Evolutionary conservation across 1,140 invertebrate species (phyloP).

Genomic region (Drosophila pruinosa): DNA sequence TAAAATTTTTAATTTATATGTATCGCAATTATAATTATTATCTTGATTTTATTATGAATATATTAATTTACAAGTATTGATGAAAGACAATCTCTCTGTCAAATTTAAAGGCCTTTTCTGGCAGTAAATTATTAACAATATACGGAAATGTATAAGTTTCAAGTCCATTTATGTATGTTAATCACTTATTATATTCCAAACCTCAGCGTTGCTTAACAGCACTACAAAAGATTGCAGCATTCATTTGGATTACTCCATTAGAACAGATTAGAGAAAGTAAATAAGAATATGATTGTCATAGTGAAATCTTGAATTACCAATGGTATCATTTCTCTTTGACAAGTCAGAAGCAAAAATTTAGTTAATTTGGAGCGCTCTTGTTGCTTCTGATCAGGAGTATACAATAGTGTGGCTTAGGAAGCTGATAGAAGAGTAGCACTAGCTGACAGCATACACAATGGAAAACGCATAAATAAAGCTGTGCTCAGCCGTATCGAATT

Average conservation of each 20-base stretch:
- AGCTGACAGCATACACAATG: conserved; percentile 16
- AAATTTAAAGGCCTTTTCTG: too few relatives aligned
- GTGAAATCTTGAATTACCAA: background rate
- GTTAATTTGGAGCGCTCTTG: conserved; percentile 59
- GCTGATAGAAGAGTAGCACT: conserved; percentile 24
- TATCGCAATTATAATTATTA: too few relatives aligned
- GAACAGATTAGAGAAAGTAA: background rate
- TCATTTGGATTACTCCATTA: background rate
- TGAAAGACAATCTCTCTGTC: too few relatives aligned
- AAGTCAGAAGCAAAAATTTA: conserved; percentile 18
- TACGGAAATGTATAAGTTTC: too few relatives aligned
- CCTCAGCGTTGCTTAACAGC: background rate
- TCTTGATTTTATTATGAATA: too few relatives aligned
- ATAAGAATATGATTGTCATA: background rate
- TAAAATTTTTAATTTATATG: too few relatives aligned
- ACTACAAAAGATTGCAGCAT: too few relatives aligned
- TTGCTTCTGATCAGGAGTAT: conserved; percentile 11
- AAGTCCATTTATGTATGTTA: too few relatives aligned
- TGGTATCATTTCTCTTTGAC: background rate
- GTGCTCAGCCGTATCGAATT: conserved; percentile 36
- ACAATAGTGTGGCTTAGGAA: conserved; percentile 5
- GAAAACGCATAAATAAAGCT: conserved; percentile 12
- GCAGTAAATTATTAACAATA: too few relatives aligned
- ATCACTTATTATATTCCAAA: background rate
- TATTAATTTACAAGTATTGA: too few relatives aligned